Percentiles rank a stretch among this genome's conserved stretches.
Evolutionary conservation across 1,140 invertebrate species (phyloP).

Genomic region (Drosophila lacertosa): DNA sequence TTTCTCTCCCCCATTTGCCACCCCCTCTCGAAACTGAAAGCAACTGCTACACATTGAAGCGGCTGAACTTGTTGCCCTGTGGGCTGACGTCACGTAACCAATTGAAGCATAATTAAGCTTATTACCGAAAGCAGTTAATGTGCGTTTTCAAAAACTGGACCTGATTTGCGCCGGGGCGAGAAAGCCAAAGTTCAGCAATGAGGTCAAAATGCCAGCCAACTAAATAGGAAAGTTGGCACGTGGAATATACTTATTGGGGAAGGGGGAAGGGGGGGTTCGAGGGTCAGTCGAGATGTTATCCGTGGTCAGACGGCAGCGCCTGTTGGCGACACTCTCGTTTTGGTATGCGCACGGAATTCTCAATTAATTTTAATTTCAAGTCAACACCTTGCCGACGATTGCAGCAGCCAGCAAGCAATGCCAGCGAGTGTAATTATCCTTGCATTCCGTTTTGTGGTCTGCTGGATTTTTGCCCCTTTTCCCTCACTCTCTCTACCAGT

Average conservation of each 20-base stretch:
- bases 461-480: constrained; percentile 17
- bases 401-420: constrained; percentile 28
- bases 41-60: constrained; percentile 29
- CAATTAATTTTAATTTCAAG: constrained; percentile 77
- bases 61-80: constrained; percentile 43
- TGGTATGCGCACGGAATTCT: constrained; percentile 68
- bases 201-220: constrained; percentile 29
- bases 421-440: constrained; percentile 64
- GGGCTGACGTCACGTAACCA: constrained; percentile 54
- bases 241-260: neutral
- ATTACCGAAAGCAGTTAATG: constrained; percentile 60
- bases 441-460: constrained; percentile 61
- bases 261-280: no score
- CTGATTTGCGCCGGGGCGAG: constrained; percentile 42
- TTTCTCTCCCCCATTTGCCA: neutral
- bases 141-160: constrained; percentile 38
- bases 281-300: constrained; percentile 9
- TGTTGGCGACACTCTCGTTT: constrained; percentile 63
- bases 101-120: constrained; percentile 66
- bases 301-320: constrained; percentile 18
- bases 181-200: constrained; percentile 43
- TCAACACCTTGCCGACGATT: constrained; percentile 72
- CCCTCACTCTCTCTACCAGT: neutral
- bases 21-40: constrained; percentile 17
- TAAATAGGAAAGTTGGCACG: neutral